Conservation (phyloP, 2,888 invertebrate species). For the Tenthredo distinguenda region DNA sequence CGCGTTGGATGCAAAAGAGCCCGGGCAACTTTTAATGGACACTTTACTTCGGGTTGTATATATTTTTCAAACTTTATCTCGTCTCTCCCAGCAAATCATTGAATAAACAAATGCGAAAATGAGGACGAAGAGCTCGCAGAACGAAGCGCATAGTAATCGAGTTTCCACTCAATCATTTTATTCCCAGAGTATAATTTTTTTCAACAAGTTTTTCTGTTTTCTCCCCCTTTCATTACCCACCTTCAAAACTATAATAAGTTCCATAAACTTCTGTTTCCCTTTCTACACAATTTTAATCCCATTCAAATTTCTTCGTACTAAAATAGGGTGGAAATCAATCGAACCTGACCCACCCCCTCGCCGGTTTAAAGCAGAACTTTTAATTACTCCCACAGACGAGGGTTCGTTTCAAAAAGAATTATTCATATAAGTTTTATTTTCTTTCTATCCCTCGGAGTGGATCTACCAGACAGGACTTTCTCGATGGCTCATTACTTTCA, state of each 20-base stretch:
- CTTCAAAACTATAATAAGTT: not conserved
- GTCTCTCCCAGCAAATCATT: slow-evolving; percentile 9
- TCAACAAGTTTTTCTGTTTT: not conserved
- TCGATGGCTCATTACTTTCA: not conserved
- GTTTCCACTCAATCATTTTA: slow-evolving; percentile 11
- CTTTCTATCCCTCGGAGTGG: not conserved
- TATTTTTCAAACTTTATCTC: slow-evolving; percentile 18
- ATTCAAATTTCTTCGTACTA: not conserved
- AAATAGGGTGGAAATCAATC: slow-evolving; percentile 2
- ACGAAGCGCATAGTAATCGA: not conserved
- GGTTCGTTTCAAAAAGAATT: not conserved
- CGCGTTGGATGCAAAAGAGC: slow-evolving; percentile 5
- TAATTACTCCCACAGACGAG: not conserved
- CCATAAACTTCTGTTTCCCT: not conserved
- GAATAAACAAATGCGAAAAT: slow-evolving; percentile 22
- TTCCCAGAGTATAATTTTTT: not conserved
- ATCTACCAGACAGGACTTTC: not conserved
- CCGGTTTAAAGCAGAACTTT: not conserved
- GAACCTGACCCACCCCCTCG: not conserved
- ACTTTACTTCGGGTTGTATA: not conserved
- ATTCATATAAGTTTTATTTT: not conserved
- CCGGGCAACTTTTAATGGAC: slow-evolving; percentile 36
- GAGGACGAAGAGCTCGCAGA: not conserved
- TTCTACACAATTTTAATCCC: not conserved
- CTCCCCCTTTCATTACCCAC: not conserved